Conservation (phyloP, 2,113 vertebrate genomes). For the Ia io region DNA sequence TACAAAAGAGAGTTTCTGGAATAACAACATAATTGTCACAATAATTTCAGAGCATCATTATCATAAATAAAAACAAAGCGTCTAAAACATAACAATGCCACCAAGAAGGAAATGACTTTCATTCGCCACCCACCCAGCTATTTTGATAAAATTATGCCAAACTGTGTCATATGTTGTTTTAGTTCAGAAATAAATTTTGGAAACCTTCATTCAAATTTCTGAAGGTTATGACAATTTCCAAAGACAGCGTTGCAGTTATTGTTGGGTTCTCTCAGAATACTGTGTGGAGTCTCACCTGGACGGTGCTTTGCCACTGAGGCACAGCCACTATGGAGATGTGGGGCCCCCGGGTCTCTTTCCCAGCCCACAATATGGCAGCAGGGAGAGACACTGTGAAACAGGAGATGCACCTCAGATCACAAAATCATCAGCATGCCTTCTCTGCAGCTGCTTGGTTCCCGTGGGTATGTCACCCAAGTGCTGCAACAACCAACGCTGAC, state of each 20-base stretch:
- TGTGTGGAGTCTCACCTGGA: accelerated
- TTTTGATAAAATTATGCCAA: neutral
- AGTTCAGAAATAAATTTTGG: neutral
- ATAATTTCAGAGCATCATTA: neutral
- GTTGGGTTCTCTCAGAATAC: neutral
- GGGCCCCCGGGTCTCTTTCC: neutral
- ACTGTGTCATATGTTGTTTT: neutral
- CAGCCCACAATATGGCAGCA: neutral
- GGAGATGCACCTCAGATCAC: neutral
- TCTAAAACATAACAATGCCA: neutral
- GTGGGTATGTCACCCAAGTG: neutral
- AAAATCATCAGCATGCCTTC: accelerated
- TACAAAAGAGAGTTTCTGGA: neutral
- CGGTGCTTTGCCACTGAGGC: neutral
- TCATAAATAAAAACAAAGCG: neutral
- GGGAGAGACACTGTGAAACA: accelerated
- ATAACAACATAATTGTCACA: neutral
- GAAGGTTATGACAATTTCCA: neutral
- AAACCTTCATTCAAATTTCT: neutral
- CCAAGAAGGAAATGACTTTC: neutral
- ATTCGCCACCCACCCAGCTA: neutral
- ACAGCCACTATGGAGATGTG: accelerated
- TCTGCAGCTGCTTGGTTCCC: neutral
- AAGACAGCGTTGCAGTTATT: neutral
- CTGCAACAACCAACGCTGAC: neutral